A percentile compares a stretch with the other conserved stretches of the same genome.
phyloP scores from a whole-genome alignment of 2,888 invertebrate species.

The Polia nebulosa region DNA sequence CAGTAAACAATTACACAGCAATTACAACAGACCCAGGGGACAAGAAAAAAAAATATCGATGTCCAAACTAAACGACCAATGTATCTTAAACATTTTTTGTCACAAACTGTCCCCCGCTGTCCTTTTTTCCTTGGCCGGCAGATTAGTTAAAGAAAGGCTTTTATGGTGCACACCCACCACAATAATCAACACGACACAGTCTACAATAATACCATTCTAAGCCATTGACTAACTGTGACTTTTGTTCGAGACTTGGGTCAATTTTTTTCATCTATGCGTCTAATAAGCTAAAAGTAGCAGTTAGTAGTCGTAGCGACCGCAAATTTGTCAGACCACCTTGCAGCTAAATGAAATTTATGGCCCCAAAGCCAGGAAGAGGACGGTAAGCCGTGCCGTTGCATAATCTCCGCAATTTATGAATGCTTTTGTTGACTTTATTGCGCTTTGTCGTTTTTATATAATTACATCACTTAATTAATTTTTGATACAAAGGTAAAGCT shows the following conservation, averaged over 20 bases:
- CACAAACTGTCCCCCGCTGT: slow-evolving; percentile 58
- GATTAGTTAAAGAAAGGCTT: slow-evolving; percentile 67
- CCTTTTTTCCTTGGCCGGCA: slow-evolving; percentile 64
- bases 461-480: slow-evolving; percentile 71
- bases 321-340: slow-evolving; percentile 91
- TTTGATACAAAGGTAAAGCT: slow-evolving; percentile 38
- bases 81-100: slow-evolving; percentile 64
- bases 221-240: slow-evolving; percentile 53
- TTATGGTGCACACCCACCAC: slow-evolving; percentile 63
- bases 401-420: slow-evolving; percentile 89
- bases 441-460: slow-evolving; percentile 82
- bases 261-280: slow-evolving; percentile 68
- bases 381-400: slow-evolving; percentile 88
- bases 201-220: slow-evolving; percentile 57
- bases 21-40: slow-evolving; percentile 75
- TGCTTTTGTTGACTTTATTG: slow-evolving; percentile 85
- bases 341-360: slow-evolving; percentile 89
- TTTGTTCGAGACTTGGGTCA: slow-evolving; percentile 57
- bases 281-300: slow-evolving; percentile 77
- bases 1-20: slow-evolving; percentile 81
- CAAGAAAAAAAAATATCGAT: slow-evolving; percentile 64
- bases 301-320: slow-evolving; percentile 83
- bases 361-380: slow-evolving; percentile 86
- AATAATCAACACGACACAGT: slow-evolving; percentile 69
- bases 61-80: slow-evolving; percentile 67